Conservation (phyloP, 2,113 vertebrate genomes). For the Gila orcuttii region DNA sequence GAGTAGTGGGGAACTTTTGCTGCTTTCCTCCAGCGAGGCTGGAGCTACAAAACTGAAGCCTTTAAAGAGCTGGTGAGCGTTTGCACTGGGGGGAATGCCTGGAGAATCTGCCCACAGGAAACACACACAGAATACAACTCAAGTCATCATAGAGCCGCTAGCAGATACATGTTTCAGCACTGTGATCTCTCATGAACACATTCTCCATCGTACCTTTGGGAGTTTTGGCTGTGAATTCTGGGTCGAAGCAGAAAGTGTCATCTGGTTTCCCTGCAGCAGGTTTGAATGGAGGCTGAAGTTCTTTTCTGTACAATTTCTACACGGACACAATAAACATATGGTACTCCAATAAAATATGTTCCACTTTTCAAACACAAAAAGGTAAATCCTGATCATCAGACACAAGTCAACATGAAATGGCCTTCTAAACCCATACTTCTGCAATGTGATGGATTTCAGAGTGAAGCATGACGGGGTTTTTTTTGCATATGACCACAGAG, state of each 20-base stretch:
- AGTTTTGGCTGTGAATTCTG: conserved; percentile 98
- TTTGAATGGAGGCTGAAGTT: conserved; percentile 95
- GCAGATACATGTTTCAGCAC: not conserved
- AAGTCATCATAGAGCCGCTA: not conserved
- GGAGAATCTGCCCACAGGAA: conserved; percentile 85
- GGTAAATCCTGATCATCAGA: not conserved
- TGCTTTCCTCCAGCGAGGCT: conserved; percentile 87
- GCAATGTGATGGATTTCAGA: not conserved
- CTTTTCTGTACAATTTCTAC: conserved; percentile 92
- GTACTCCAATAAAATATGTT: not conserved
- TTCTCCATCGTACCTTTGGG: conserved; percentile 85
- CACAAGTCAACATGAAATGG: not conserved
- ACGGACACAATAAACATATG: not conserved
- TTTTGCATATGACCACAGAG: not conserved
- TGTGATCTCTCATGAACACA: not conserved
- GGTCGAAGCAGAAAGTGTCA: conserved; percentile 98
- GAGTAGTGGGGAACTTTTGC: conserved; percentile 87
- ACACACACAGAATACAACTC: conserved; percentile 21
- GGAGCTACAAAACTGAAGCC: conserved; percentile 98
- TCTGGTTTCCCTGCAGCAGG: conserved; percentile 95
- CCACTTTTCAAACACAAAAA: not conserved
- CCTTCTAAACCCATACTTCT: not conserved
- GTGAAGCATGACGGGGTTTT: not conserved
- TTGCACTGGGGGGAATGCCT: conserved; percentile 95
- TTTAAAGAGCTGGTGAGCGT: conserved; percentile 98